A percentile compares a stretch with the other conserved stretches of the same genome.
Conservation (phyloP, 2,888 invertebrate species). For the Agrotis puta region DNA sequence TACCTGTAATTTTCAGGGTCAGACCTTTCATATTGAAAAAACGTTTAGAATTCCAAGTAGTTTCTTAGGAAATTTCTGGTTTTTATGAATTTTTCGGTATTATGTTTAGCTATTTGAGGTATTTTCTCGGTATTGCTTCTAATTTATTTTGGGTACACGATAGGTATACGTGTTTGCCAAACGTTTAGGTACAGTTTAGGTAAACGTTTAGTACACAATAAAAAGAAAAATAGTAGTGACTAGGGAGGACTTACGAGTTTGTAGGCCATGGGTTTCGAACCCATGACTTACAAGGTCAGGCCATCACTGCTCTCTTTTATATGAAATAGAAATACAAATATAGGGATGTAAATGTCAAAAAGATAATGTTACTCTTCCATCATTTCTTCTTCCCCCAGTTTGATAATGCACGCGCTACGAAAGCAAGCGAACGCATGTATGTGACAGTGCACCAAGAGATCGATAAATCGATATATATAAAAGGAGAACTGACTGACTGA, state of each 20-base stretch:
- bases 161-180: background rate
- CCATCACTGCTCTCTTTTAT: too few species aligned
- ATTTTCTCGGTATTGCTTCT: background rate
- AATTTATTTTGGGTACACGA: background rate
- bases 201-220: too few species aligned
- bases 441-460: slow-evolving; percentile 18
- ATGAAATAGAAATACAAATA: too few species aligned
- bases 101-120: background rate
- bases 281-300: too few species aligned
- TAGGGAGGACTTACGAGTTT: too few species aligned
- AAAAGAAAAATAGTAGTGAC: too few species aligned
- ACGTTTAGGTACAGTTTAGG: background rate
- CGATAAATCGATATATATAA: too few species aligned
- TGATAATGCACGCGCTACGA: slow-evolving; percentile 25
- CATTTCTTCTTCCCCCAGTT: background rate
- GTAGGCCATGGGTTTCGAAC: too few species aligned
- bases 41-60: slow-evolving; percentile 7
- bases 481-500: too few species aligned
- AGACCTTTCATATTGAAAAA: slow-evolving; percentile 12
- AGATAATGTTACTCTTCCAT: slow-evolving; percentile 21
- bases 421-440: slow-evolving; percentile 10
- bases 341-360: slow-evolving; percentile 19
- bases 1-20: slow-evolving; percentile 41
- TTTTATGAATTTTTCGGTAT: background rate
- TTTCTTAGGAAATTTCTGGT: slow-evolving; percentile 2